These are phyloP conservation scores for Helostoma temminkii DNA, from an alignment of 2,797 vertebrate species.

Conservation along the genomic window DNA sequence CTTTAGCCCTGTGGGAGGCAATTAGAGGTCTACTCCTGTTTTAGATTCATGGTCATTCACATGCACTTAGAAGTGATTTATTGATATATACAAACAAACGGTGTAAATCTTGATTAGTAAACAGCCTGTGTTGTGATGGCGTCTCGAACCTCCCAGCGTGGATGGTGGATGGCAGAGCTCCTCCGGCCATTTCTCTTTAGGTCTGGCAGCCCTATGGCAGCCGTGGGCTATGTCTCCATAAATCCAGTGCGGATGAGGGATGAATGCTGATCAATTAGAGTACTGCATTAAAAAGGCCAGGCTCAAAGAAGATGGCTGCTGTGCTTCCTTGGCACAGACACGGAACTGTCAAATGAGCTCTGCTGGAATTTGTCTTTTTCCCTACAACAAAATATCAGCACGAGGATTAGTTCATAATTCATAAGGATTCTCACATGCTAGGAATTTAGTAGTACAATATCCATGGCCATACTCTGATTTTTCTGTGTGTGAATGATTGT, in stretches of 20 bases:
- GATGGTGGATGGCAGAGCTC: slow-evolving; percentile 53
- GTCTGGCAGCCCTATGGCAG: slow-evolving; percentile 61
- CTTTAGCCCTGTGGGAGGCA: slow-evolving; percentile 50
- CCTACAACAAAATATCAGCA: slow-evolving; percentile 9
- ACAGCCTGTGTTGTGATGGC: slow-evolving; percentile 35
- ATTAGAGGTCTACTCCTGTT: slow-evolving; percentile 63
- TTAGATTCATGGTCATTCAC: slow-evolving; percentile 64
- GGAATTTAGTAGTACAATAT: neutral
- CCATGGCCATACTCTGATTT: neutral
- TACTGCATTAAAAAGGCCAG: slow-evolving; percentile 57
- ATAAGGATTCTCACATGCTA: neutral
- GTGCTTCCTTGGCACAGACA: slow-evolving; percentile 25
- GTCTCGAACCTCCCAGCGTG: slow-evolving; percentile 51
- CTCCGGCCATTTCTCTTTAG: slow-evolving; percentile 62
- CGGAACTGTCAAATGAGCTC: too few relatives aligned
- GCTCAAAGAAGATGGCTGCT: slow-evolving; percentile 44
- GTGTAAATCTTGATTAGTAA: slow-evolving; percentile 65
- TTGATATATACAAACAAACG: slow-evolving; percentile 51
- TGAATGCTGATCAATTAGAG: slow-evolving; percentile 76
- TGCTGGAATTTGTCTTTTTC: slow-evolving; percentile 14
- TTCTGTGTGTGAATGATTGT: too few relatives aligned
- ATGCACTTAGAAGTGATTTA: slow-evolving; percentile 60
- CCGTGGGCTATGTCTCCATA: slow-evolving; percentile 46
- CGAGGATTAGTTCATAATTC: slow-evolving; percentile 18
- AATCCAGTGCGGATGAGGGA: slow-evolving; percentile 66